Evolutionary conservation across 2,888 invertebrate species (phyloP).

Genomic region (Aporophyla nigra): DNA sequence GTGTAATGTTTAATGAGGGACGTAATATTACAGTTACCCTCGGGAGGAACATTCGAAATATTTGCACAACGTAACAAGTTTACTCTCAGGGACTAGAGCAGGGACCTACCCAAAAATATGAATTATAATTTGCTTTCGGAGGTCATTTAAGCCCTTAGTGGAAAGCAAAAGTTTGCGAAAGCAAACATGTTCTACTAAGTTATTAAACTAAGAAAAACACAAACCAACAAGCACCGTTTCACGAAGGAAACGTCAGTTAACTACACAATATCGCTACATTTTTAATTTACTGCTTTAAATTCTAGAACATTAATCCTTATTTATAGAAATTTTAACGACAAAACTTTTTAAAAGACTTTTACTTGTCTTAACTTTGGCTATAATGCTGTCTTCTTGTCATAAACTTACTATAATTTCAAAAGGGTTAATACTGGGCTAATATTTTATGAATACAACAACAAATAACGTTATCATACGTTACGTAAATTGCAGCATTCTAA

Average conservation of each 20-base stretch:
- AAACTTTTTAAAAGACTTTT: conserved; percentile 20
- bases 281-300: conserved; percentile 19
- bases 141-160: no score
- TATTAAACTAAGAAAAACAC: no score
- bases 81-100: not conserved
- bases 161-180: no score
- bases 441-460: not conserved
- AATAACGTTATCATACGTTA: no score
- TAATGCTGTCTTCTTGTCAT: not conserved
- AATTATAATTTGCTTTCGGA: conserved; percentile 17
- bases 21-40: conserved; percentile 40
- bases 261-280: not conserved
- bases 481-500: not conserved
- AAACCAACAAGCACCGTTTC: not conserved
- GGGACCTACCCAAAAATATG: conserved; percentile 9
- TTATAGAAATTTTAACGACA: conserved; percentile 14
- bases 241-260: not conserved
- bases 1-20: conserved; percentile 46
- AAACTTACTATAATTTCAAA: not conserved
- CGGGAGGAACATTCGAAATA: conserved; percentile 30
- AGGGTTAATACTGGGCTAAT: not conserved
- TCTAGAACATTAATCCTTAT: conserved; percentile 26
- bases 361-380: not conserved
- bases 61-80: conserved; percentile 22
- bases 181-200: no score